A percentile compares a stretch with the other conserved stretches of the same genome.
Conservation (phyloP, 2,113 vertebrate genomes). For the Corythornis vintsioides region DNA sequence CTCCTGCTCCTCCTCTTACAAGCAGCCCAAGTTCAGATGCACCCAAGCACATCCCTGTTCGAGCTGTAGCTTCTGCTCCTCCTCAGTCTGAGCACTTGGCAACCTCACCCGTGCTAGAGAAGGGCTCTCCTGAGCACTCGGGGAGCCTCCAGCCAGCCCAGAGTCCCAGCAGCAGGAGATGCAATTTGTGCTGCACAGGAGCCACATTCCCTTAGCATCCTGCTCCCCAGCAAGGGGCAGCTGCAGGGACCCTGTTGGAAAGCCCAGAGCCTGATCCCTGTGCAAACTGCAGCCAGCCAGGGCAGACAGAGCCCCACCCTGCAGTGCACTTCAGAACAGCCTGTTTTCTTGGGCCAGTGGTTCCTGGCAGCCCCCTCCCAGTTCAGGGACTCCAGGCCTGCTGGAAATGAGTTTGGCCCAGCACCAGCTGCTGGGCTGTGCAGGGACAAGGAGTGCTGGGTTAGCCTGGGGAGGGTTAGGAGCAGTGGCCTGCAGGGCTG, state of each 20-base stretch:
- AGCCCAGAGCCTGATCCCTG: neutral
- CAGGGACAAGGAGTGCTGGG: fast-evolving
- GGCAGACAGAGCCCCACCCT: neutral
- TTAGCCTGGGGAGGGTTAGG: neutral
- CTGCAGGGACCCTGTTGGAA: neutral
- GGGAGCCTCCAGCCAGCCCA: neutral
- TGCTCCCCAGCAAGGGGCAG: neutral
- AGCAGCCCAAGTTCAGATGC: neutral
- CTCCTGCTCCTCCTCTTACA: neutral
- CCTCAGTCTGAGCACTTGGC: neutral
- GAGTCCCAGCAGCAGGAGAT: fast-evolving
- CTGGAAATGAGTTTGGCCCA: neutral
- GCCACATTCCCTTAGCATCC: neutral
- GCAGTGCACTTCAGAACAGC: neutral
- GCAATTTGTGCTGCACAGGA: no score
- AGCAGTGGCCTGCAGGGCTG: neutral
- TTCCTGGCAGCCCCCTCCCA: neutral
- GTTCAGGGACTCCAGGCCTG: neutral
- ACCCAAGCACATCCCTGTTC: neutral
- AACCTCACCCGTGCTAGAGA: neutral
- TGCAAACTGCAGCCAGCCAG: neutral
- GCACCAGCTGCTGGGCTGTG: neutral
- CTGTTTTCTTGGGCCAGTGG: neutral
- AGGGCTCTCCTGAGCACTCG: neutral
- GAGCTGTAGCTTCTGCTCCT: neutral